These are phyloP conservation scores for Lycaena phlaeas DNA, from an alignment of 2,888 invertebrate species.

Conservation along the genomic window DNA sequence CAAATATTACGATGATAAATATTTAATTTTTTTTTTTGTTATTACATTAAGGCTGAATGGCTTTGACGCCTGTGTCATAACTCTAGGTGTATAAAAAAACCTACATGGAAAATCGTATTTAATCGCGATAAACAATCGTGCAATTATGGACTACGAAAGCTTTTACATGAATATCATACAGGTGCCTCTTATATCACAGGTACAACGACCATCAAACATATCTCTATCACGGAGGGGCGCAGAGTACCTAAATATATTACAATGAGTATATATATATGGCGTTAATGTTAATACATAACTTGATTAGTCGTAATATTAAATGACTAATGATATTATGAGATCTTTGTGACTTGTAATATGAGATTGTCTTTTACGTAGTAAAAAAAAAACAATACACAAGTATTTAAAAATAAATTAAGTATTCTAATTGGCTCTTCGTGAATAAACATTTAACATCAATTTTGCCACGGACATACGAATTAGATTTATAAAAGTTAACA, in stretches of 20 bases:
- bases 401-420: no score
- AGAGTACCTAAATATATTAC: background rate
- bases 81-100: constrained; percentile 1
- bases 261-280: constrained; percentile 6
- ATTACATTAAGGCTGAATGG: no score
- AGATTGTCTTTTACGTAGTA: no score
- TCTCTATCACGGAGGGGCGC: background rate
- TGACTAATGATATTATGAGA: constrained; percentile 8
- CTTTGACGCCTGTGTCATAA: no score
- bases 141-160: background rate
- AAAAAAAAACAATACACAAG: no score
- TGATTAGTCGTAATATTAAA: background rate
- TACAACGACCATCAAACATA: no score
- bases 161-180: background rate
- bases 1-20: no score
- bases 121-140: background rate
- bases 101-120: constrained; percentile 4
- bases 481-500: no score
- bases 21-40: no score
- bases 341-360: constrained; percentile 1
- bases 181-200: background rate
- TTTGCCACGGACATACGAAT: no score
- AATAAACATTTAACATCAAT: no score
- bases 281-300: background rate
- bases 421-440: no score